phyloP scores from a whole-genome alignment of 2,888 invertebrate species.

The Ceriagrion tenellum region DNA sequence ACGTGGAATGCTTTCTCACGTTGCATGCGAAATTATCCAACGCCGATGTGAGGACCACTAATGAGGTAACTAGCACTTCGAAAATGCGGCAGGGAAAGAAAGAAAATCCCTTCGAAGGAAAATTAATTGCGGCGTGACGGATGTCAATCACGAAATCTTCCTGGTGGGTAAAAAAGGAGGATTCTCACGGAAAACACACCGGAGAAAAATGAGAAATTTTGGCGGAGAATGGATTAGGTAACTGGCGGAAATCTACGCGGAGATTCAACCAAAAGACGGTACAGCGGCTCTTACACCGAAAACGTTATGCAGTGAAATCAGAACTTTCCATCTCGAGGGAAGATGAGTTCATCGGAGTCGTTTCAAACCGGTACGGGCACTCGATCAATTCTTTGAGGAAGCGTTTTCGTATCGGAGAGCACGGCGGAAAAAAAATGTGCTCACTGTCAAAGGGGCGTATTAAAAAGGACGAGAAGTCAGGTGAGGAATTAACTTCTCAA shows the following conservation, averaged over 20 bases:
- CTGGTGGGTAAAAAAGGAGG: background rate
- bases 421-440: background rate
- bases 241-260: background rate
- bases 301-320: constrained; percentile 2
- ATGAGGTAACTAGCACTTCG: background rate
- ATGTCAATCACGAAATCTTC: background rate
- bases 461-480: background rate
- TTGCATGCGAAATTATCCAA: background rate
- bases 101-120: background rate
- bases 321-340: background rate
- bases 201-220: background rate
- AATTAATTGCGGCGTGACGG: background rate
- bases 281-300: background rate
- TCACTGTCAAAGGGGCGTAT: background rate
- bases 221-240: background rate
- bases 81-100: background rate
- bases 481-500: background rate
- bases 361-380: constrained; percentile 23
- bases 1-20: background rate
- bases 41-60: background rate
- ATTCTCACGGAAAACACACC: background rate
- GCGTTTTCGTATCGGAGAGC: background rate
- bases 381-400: constrained; percentile 11
- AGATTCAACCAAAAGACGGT: background rate
- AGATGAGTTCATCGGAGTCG: constrained; percentile 12